Evolutionary conservation across 2,888 invertebrate genomes (phyloP).

Genomic region (Sphecodes monilicornis): DNA sequence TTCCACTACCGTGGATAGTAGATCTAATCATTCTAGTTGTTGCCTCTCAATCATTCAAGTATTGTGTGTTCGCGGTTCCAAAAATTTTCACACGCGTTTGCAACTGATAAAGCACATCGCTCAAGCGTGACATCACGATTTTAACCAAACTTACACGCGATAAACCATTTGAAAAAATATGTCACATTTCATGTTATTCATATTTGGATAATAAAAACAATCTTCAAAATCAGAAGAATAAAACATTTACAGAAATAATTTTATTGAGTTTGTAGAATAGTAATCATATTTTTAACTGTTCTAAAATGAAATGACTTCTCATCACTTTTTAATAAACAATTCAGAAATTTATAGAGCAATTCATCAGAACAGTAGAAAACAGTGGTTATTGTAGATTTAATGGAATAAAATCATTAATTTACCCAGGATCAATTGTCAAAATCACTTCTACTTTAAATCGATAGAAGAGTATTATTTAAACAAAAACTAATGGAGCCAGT

Average conservation of each 20-base stretch:
- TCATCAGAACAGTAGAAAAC: neutral
- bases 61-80: neutral
- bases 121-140: neutral
- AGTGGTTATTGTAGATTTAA: neutral
- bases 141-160: neutral
- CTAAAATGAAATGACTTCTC: neutral
- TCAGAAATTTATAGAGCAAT: neutral
- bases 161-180: neutral
- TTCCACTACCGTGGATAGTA: neutral
- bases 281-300: too few species aligned
- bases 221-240: neutral
- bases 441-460: neutral
- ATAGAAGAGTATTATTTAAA: neutral
- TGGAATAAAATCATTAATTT: neutral
- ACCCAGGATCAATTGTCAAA: neutral
- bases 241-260: neutral
- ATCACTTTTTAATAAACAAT: neutral
- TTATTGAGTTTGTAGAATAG: neutral
- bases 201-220: neutral
- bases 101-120: neutral
- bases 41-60: slow-evolving; percentile 6
- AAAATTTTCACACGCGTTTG: neutral
- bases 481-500: neutral
- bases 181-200: neutral
- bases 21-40: slow-evolving; percentile 9